phyloP scores from a whole-genome alignment of 2,113 vertebrate genomes.

The Cavia aperea region DNA sequence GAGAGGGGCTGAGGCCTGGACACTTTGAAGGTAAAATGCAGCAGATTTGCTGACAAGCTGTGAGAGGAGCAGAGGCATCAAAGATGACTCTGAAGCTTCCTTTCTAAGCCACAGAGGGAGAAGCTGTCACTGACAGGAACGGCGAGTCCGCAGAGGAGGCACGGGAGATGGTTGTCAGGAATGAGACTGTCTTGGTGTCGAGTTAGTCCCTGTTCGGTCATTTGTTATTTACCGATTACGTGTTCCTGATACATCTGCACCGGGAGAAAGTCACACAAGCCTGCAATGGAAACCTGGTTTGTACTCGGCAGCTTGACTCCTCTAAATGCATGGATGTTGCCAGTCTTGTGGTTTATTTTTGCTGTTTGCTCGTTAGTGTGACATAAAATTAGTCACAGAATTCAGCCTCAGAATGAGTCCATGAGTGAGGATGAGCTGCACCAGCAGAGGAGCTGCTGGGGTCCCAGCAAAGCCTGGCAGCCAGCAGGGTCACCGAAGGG shows the following conservation, averaged over 20 bases:
- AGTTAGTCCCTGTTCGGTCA: neutral
- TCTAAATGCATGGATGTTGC: neutral
- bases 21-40: neutral
- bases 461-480: neutral
- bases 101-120: neutral
- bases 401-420: neutral
- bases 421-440: neutral
- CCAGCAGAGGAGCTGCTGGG: neutral
- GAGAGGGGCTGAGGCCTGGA: neutral
- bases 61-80: neutral
- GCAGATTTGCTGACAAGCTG: neutral
- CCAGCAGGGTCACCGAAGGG: neutral
- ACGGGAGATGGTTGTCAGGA: no score
- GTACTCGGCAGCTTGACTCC: neutral
- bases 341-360: neutral
- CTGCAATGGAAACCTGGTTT: neutral
- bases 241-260: neutral
- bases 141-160: accelerated
- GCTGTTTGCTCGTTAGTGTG: neutral
- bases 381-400: neutral
- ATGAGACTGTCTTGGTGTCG: neutral
- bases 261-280: neutral
- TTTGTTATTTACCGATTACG: neutral
- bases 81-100: neutral
- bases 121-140: neutral